phyloP scores from a whole-genome alignment of 2,113 vertebrate species.

The Aegypius monachus region DNA sequence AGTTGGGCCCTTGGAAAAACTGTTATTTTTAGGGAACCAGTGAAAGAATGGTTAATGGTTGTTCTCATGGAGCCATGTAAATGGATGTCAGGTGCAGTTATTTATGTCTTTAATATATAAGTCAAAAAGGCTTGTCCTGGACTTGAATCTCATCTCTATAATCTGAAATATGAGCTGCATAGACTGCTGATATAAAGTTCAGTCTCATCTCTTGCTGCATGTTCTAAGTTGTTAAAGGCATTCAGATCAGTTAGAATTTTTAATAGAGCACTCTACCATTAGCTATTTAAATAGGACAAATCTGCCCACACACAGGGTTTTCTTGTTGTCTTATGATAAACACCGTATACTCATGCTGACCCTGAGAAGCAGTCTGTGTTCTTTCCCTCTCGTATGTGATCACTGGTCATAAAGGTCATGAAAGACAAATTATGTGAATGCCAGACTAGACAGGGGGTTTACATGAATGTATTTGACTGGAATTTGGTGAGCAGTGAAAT shows the following conservation, averaged over 20 bases:
- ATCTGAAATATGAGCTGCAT: background rate
- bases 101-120: background rate
- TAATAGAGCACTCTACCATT: background rate
- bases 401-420: slow-evolving; percentile 40
- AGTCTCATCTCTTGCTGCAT: background rate
- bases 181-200: background rate
- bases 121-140: background rate
- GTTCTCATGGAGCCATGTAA: background rate
- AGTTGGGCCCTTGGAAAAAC: background rate
- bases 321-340: background rate
- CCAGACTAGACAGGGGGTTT: background rate
- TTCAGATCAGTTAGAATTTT: background rate
- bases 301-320: background rate
- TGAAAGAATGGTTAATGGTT: background rate
- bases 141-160: background rate
- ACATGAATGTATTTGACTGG: background rate
- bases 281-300: background rate
- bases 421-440: background rate
- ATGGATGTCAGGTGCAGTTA: background rate
- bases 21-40: background rate
- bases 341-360: background rate
- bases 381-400: background rate
- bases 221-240: background rate
- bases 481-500: background rate
- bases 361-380: background rate